A percentile compares a stretch with the other conserved stretches of the same genome.
phyloP scores from a whole-genome alignment of 1,140 invertebrate genomes.

The Bombus fervidus region DNA sequence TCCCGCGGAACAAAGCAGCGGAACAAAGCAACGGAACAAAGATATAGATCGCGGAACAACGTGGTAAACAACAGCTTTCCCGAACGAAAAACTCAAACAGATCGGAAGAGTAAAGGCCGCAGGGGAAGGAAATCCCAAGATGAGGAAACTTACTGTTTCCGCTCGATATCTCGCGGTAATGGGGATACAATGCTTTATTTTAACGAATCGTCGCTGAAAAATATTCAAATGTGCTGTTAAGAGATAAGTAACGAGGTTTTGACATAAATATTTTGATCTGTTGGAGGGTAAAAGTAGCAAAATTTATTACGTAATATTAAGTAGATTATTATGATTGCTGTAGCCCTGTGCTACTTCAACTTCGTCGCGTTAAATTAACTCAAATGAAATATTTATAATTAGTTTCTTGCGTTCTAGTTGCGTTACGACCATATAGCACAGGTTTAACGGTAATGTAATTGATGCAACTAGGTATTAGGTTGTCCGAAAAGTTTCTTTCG shows the following conservation, averaged over 20 bases:
- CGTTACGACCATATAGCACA: too few relatives aligned
- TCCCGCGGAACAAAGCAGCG: not conserved
- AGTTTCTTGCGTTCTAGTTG: not conserved
- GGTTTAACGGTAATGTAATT: too few relatives aligned
- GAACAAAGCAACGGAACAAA: conserved; percentile 5
- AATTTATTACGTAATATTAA: not conserved
- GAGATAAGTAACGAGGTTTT: not conserved
- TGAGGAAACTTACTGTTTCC: conserved; percentile 30
- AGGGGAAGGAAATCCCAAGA: not conserved
- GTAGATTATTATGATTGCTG: not conserved
- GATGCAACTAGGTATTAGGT: too few relatives aligned
- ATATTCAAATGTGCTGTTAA: not conserved
- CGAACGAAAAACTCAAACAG: conserved; percentile 40
- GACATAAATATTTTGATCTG: not conserved
- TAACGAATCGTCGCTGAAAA: not conserved
- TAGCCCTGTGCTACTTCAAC: not conserved
- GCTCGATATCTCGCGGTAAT: too few relatives aligned
- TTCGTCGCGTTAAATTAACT: not conserved
- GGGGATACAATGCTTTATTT: not conserved
- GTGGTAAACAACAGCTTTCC: conserved; percentile 52
- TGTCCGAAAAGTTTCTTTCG: too few relatives aligned
- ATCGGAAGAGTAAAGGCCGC: not conserved
- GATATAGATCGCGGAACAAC: conserved; percentile 37
- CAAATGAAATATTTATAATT: not conserved
- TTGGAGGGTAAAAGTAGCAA: too few relatives aligned